phyloP scores from a whole-genome alignment of 2,888 invertebrate genomes.

The Paralinhomoeus sp. region DNA sequence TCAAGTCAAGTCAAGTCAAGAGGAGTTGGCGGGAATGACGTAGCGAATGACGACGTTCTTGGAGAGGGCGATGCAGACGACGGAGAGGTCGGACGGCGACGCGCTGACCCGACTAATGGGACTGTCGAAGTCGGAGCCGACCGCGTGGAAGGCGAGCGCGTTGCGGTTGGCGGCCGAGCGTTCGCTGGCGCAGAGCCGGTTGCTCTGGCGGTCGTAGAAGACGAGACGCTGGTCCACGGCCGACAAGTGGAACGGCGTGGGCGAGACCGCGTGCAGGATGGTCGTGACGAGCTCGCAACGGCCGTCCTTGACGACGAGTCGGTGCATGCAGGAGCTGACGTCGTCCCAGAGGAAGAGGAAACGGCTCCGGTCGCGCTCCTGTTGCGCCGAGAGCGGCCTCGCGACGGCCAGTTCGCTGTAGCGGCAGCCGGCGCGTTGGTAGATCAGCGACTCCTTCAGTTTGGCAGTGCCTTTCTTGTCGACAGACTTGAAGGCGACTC shows the following conservation, averaged over 20 bases:
- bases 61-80: too few relatives aligned
- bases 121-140: too few relatives aligned
- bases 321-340: background rate
- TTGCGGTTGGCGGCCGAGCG: background rate
- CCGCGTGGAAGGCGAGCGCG: background rate
- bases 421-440: conserved; percentile 1
- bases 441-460: conserved; percentile 4
- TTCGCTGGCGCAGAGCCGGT: background rate
- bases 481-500: background rate
- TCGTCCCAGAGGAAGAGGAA: conserved; percentile 3
- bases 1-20: too few relatives aligned
- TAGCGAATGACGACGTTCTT: too few relatives aligned
- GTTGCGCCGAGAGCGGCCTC: background rate
- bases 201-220: conserved; percentile 2
- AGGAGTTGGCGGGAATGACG: too few relatives aligned
- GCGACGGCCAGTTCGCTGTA: background rate
- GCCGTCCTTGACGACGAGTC: conserved; percentile 1
- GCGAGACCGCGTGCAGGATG: background rate
- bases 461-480: conserved; percentile 2
- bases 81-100: too few relatives aligned
- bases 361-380: background rate
- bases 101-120: too few relatives aligned
- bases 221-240: background rate
- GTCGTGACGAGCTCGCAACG: conserved; percentile 1
- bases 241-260: conserved; percentile 2